phyloP scores from a whole-genome alignment of 2,797 vertebrate genomes.

The Heliangelus exortis region DNA sequence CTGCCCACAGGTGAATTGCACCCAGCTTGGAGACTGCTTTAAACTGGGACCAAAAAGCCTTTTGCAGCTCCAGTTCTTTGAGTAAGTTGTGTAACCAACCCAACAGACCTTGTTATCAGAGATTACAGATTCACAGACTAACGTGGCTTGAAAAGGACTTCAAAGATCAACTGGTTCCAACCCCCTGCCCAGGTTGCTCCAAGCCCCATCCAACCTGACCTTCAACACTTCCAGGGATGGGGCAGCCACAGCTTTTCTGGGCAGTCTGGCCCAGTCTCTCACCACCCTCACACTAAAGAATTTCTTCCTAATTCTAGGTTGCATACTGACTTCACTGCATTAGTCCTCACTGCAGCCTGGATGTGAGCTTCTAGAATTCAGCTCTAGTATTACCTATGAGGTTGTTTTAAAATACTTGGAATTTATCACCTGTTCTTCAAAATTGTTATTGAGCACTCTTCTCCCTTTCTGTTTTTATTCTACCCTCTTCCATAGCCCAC shows the following conservation, averaged over 20 bases:
- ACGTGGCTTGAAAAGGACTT: too few relatives aligned
- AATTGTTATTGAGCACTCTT: neutral
- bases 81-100: neutral
- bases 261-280: too few relatives aligned
- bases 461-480: neutral
- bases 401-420: neutral
- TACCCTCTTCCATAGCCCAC: neutral
- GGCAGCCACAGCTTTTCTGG: too few relatives aligned
- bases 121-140: too few relatives aligned
- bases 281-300: too few relatives aligned
- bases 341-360: rapidly evolving
- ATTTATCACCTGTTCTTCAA: neutral
- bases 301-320: too few relatives aligned
- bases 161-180: too few relatives aligned
- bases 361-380: neutral
- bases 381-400: neutral
- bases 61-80: neutral
- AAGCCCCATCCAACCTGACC: too few relatives aligned
- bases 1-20: rapidly evolving
- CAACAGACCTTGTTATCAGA: neutral
- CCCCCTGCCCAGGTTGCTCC: too few relatives aligned
- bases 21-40: rapidly evolving
- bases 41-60: neutral
- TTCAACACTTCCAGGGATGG: too few relatives aligned
- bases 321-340: neutral